phyloP scores from a whole-genome alignment of 2,888 invertebrate genomes.

The Bembecia ichneumoniformis region DNA sequence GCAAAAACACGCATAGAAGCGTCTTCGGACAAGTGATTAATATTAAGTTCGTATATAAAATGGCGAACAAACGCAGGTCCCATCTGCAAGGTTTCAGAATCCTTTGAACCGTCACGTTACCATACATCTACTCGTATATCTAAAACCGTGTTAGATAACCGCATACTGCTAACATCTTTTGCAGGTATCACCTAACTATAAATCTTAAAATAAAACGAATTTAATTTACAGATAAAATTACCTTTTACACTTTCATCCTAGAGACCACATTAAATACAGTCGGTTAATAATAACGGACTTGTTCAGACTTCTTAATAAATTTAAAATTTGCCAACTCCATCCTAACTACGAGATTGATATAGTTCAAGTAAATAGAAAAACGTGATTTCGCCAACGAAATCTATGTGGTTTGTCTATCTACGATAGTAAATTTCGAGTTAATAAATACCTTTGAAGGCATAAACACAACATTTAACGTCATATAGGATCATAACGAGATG shows the following conservation, averaged over 20 bases:
- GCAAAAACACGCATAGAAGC: conserved; percentile 27
- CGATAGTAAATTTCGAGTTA: conserved; percentile 18
- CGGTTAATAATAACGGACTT: conserved; percentile 45
- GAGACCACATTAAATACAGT: conserved; percentile 57
- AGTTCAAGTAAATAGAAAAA: conserved; percentile 55
- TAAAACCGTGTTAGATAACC: conserved; percentile 37
- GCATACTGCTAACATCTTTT: conserved; percentile 36
- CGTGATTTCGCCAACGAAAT: conserved; percentile 53
- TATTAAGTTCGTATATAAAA: background rate
- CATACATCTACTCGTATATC: conserved; percentile 28
- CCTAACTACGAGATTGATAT: conserved; percentile 62
- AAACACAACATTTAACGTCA: background rate
- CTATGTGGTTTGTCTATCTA: conserved; percentile 44
- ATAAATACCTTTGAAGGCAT: conserved; percentile 5
- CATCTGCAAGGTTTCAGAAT: conserved; percentile 42
- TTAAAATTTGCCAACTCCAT: conserved; percentile 54
- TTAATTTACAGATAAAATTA: conserved; percentile 55
- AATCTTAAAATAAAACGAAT: conserved; percentile 58
- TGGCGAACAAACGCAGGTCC: conserved; percentile 19
- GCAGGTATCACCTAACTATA: conserved; percentile 56
- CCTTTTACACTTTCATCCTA: conserved; percentile 51
- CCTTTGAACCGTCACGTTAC: conserved; percentile 34
- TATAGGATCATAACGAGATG: background rate
- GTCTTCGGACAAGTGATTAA: conserved; percentile 18
- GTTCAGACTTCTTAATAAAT: conserved; percentile 57